phyloP scores from a whole-genome alignment of 2,113 vertebrate genomes.

The Nothoprocta pentlandii region DNA sequence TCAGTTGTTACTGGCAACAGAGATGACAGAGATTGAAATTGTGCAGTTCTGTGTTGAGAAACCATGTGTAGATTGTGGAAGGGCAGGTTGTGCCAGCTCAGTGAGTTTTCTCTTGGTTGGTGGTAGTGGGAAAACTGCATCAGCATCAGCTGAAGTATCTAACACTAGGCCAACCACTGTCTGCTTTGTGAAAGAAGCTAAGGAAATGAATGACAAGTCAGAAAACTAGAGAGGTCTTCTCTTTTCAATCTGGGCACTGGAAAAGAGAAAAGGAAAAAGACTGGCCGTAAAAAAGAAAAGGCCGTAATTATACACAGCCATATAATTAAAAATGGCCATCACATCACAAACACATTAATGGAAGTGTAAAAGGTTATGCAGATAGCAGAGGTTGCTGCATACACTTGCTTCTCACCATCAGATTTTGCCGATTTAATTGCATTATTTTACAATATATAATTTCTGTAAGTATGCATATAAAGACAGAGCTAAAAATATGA shows the following conservation, averaged over 20 bases:
- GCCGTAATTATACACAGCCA: not conserved
- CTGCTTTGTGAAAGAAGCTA: not conserved
- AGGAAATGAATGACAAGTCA: not conserved
- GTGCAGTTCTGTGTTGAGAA: not conserved
- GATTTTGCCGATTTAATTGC: not conserved
- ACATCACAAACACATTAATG: not conserved
- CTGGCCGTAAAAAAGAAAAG: too few relatives aligned
- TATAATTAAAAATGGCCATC: not conserved
- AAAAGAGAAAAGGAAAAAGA: not conserved
- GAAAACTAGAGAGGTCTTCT: not conserved
- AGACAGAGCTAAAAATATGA: not conserved
- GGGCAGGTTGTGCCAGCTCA: not conserved
- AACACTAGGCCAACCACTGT: accelerated
- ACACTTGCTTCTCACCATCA: not conserved
- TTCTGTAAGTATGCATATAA: not conserved
- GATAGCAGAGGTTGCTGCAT: not conserved
- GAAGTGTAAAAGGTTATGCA: not conserved
- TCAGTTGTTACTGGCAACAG: not conserved
- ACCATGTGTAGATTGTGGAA: not conserved
- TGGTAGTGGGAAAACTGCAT: not conserved
- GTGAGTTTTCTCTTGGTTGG: not conserved
- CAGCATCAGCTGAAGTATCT: not conserved
- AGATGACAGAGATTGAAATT: not conserved
- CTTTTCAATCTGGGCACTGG: not conserved
- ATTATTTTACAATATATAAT: not conserved